phyloP scores from a whole-genome alignment of 1,140 invertebrate genomes.

The Drosophila mojavensis region DNA sequence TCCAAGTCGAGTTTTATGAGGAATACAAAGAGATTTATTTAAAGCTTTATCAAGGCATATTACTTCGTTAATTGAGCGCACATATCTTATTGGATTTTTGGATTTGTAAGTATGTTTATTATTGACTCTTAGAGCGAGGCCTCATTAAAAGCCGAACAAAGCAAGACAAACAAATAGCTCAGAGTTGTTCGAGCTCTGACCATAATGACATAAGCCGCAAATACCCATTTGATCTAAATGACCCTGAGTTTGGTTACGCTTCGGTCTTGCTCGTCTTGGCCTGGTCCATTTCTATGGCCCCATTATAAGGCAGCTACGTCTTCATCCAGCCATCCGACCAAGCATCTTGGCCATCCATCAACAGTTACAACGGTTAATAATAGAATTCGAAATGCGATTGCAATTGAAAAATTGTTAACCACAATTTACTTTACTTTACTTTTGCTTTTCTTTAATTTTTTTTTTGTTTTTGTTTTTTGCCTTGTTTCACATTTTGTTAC shows the following conservation, averaged over 20 bases:
- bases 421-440: conserved; percentile 17
- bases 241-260: conserved; percentile 52
- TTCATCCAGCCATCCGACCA: neutral
- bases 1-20: conserved; percentile 67
- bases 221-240: conserved; percentile 70
- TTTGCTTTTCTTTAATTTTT: too few relatives aligned
- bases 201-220: conserved; percentile 69
- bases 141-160: conserved; percentile 49
- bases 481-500: conserved; percentile 46
- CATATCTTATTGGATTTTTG: conserved; percentile 9
- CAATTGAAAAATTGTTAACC: conserved; percentile 71
- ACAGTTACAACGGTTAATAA: conserved; percentile 57
- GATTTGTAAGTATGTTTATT: conserved; percentile 26
- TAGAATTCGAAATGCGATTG: conserved; percentile 63
- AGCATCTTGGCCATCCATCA: conserved; percentile 37
- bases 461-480: neutral
- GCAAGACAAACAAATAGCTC: conserved; percentile 38
- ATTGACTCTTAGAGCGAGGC: conserved; percentile 49
- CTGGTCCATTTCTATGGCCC: conserved; percentile 14
- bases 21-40: conserved; percentile 23
- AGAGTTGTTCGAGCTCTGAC: conserved; percentile 57
- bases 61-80: conserved; percentile 31
- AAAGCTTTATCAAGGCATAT: conserved; percentile 22
- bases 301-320: conserved; percentile 45
- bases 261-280: neutral